Evolutionary conservation across 2,888 invertebrate species (phyloP).

Genomic region (Eristalis pertinax): DNA sequence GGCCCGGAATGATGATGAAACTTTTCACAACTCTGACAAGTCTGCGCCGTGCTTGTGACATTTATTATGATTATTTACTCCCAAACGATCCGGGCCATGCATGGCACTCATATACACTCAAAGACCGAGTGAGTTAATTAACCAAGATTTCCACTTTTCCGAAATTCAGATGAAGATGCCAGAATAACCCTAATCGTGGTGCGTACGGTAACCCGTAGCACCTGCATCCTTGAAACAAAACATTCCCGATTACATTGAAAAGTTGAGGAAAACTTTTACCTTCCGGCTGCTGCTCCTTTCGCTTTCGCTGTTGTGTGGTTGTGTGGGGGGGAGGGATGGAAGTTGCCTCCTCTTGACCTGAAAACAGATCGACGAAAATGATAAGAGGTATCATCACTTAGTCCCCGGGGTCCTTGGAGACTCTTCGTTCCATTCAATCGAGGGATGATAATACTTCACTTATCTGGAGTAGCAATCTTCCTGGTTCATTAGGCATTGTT

Average conservation of each 20-base stretch:
- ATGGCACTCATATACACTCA: not conserved
- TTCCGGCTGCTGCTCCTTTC: conserved; percentile 37
- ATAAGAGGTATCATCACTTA: conserved; percentile 65
- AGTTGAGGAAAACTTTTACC: conserved; percentile 46
- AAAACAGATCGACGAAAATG: conserved; percentile 58
- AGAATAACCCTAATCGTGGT: not conserved
- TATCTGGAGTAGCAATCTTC: conserved; percentile 66
- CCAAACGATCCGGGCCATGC: not conserved
- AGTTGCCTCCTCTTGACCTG: conserved; percentile 37
- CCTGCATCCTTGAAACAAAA: conserved; percentile 63
- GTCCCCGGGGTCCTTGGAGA: conserved; percentile 39
- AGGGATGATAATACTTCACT: conserved; percentile 66
- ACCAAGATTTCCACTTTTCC: conserved; percentile 22
- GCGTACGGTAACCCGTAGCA: conserved; percentile 37
- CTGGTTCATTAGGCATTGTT: conserved; percentile 69
- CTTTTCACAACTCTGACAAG: conserved; percentile 30
- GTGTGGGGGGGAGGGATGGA: not conserved
- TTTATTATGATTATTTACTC: conserved; percentile 44
- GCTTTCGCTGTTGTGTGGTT: not conserved
- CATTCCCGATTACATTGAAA: conserved; percentile 56
- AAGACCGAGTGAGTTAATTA: conserved; percentile 44
- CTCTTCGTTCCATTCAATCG: conserved; percentile 63
- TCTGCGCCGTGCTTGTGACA: conserved; percentile 34
- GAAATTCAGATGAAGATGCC: conserved; percentile 41
- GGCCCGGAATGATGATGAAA: conserved; percentile 15